Evolutionary conservation across 2,888 invertebrate genomes (phyloP).

Genomic region (Mythimna pallens): DNA sequence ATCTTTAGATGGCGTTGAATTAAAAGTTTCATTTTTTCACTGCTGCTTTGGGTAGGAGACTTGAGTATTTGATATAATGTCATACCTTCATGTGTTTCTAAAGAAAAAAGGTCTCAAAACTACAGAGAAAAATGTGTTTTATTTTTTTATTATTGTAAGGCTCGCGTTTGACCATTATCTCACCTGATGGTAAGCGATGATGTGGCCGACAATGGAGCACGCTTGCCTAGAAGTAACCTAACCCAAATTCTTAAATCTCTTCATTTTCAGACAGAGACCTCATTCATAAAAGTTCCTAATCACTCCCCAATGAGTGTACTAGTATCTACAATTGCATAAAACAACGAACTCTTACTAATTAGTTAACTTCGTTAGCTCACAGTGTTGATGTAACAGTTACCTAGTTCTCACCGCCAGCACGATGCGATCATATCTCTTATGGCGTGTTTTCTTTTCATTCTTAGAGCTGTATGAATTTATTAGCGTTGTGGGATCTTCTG

Average conservation of each 20-base stretch:
- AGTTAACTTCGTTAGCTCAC: slow-evolving; percentile 37
- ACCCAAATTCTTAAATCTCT: not conserved
- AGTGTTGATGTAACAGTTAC: slow-evolving; percentile 37
- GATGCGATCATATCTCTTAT: slow-evolving; percentile 35
- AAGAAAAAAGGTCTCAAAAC: no score
- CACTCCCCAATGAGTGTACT: slow-evolving; percentile 15
- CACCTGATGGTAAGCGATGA: no score
- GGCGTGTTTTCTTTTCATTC: slow-evolving; percentile 39
- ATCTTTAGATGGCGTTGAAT: no score
- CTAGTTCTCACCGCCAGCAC: slow-evolving; percentile 33
- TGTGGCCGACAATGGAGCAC: no score
- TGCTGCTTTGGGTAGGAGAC: no score
- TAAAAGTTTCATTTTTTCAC: no score
- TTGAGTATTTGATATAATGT: no score
- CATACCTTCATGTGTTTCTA: no score
- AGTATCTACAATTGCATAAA: slow-evolving; percentile 25
- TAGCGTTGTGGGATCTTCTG: slow-evolving; percentile 20
- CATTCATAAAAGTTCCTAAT: slow-evolving; percentile 25
- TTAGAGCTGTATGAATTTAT: slow-evolving; percentile 36
- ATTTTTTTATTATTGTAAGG: no score
- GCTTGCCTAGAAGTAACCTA: no score
- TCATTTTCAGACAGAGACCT: not conserved
- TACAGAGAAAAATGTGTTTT: no score
- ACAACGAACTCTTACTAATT: slow-evolving; percentile 21
- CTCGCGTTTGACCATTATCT: no score